Percentiles rank a stretch among this genome's conserved stretches.
Evolutionary conservation across 2,797 vertebrate genomes (phyloP).

Genomic region (Tapera naevia): DNA sequence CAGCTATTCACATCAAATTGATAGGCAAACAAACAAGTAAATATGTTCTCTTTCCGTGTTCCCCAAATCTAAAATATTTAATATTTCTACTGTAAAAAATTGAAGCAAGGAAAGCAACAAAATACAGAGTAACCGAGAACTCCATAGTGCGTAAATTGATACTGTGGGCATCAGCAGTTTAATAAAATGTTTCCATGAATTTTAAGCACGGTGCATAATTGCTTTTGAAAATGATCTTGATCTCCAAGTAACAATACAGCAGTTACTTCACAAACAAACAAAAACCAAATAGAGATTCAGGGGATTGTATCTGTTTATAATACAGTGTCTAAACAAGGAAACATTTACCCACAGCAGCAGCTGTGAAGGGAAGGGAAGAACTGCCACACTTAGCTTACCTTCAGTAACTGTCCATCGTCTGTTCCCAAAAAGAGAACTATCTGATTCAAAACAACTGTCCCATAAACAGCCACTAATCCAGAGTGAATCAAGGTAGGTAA

Average conservation of each 20-base stretch:
- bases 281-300: background rate
- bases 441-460: conserved; percentile 75
- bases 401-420: conserved; percentile 79
- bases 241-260: background rate
- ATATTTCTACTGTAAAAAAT: background rate
- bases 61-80: background rate
- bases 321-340: background rate
- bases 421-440: conserved; percentile 82
- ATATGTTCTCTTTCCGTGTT: background rate
- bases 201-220: background rate
- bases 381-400: conserved; percentile 69
- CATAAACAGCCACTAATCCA: conserved; percentile 78
- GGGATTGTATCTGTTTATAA: background rate
- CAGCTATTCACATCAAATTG: background rate
- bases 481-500: conserved; percentile 76
- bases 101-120: background rate
- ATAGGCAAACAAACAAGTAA: background rate
- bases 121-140: background rate
- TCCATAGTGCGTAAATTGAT: background rate
- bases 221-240: background rate
- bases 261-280: background rate
- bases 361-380: background rate
- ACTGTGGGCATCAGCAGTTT: background rate
- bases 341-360: background rate
- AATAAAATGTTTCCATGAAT: background rate